Conservation (phyloP, 2,888 invertebrate genomes). For the Tetranychus piercei region DNA sequence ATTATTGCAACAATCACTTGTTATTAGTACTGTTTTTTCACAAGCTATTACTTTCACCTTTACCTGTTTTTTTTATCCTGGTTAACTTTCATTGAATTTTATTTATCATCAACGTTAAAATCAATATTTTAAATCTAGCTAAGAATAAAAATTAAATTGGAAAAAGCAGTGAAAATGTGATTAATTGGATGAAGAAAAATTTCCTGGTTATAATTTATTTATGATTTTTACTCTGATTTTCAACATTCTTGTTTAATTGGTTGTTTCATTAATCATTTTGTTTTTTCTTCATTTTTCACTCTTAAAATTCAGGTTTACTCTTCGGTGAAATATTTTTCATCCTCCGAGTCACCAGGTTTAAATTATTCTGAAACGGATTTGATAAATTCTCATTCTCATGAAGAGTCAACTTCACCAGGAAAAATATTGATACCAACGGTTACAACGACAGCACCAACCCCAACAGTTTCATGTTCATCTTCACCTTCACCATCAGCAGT, state of each 20-base stretch:
- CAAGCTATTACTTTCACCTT: too few relatives aligned
- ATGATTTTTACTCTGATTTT: background rate
- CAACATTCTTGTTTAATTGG: background rate
- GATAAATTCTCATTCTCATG: background rate
- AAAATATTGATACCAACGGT: background rate
- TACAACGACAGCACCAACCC: background rate
- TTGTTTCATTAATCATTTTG: background rate
- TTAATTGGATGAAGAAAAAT: background rate
- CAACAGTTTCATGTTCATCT: constrained; percentile 9
- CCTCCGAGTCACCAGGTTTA: background rate
- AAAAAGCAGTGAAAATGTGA: background rate
- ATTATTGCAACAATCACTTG: too few relatives aligned
- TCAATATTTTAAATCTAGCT: too few relatives aligned
- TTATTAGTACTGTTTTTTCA: too few relatives aligned
- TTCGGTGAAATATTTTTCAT: background rate
- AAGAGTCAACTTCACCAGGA: background rate
- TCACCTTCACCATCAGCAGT: background rate
- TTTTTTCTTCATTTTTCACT: background rate
- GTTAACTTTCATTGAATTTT: too few relatives aligned
- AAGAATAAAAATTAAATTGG: background rate
- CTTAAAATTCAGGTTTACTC: background rate
- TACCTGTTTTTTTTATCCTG: too few relatives aligned
- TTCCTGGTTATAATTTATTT: too few relatives aligned
- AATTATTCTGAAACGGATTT: background rate
- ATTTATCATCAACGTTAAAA: too few relatives aligned